Base-by-base conservation (phyloP, 2,797 vertebrate genomes). In the Sebastes matsubarae region DNA sequence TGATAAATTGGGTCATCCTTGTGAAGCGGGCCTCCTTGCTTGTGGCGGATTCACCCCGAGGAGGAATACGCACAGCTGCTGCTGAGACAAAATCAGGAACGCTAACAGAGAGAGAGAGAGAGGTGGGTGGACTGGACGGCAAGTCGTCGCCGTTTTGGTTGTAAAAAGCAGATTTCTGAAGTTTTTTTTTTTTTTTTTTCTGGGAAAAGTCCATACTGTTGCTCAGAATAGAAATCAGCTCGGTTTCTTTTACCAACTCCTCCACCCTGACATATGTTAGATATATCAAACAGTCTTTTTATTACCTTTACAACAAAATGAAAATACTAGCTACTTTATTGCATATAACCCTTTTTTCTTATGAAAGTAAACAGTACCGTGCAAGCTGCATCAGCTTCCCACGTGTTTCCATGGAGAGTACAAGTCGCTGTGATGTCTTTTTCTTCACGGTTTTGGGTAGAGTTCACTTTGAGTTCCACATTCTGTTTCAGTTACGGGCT, bases 1-100 rank as follows among this genome's bases (percentile, higher is more conserved):
- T 88, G 82, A 89, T 92, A 91, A 94, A 94, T 85, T 93, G 90
- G 91, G 95, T 94, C 94, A 89, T 91, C 92, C 90, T 91, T 80
- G 85, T 91, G 84, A 93, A 93, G 80, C 83, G 78, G 88, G 88
- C 85, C 91, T 93, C 90, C 90, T 91, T 90, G 82, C 88, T 92
- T 4, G 88, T 80, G 81, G 81, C 84, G 70, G 89, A 94, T 93
- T 94, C 90, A 90, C 88, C 93, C 93, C 18, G 85, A 93, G 93
- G 92, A 93, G 75, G 74, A 88, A 81, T 75, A 72, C n/a, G 63
- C 88, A 88, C 91, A 93, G 92, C 90, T 92, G 93, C 92, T 84
- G 74, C 78, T 79, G 72, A 89, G 83, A 87, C 29, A 22, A 79
- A 84, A 87, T 79, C 52, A 55, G 65, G 69, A 85, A 79, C 6